Percentiles rank a stretch among this genome's conserved stretches.
Evolutionary conservation across 2,113 vertebrate genomes (phyloP).

Genomic region (Oceanodroma tethys): DNA sequence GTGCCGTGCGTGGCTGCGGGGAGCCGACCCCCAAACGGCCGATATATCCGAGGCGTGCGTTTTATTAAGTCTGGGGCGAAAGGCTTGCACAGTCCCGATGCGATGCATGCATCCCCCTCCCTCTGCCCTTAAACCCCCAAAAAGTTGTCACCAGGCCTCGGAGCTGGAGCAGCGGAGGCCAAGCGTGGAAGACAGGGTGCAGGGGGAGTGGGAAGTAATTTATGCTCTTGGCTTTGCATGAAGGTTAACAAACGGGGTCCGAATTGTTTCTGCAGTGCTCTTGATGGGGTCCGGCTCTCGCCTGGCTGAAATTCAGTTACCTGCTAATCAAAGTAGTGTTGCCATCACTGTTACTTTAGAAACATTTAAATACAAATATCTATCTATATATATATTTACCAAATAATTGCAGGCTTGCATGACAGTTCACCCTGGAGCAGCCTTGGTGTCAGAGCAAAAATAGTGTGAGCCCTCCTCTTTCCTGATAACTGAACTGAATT

Average conservation of each 20-base stretch:
- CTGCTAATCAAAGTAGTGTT: not conserved
- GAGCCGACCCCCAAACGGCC: not conserved
- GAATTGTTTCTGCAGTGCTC: not conserved
- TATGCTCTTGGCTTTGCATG: not conserved
- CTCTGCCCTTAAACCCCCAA: rapidly evolving
- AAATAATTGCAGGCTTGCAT: not conserved
- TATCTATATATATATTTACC: too few species aligned
- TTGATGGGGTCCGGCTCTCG: not conserved
- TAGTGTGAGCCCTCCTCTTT: not conserved
- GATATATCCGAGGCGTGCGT: rapidly evolving
- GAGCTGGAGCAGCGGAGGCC: not conserved
- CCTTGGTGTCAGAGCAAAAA: not conserved
- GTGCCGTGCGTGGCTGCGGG: not conserved
- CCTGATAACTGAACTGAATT: not conserved
- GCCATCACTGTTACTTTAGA: not conserved
- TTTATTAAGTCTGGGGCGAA: rapidly evolving
- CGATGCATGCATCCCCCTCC: rapidly evolving
- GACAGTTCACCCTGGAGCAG: not conserved
- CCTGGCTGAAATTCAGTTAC: not conserved
- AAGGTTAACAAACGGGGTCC: not conserved
- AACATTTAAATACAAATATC: not conserved
- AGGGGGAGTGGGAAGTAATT: too few species aligned
- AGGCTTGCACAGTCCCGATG: rapidly evolving
- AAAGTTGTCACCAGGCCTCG: not conserved
- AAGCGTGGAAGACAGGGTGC: not conserved